phyloP scores from a whole-genome alignment of 2,113 vertebrate genomes.

The Setophaga kirtlandii region DNA sequence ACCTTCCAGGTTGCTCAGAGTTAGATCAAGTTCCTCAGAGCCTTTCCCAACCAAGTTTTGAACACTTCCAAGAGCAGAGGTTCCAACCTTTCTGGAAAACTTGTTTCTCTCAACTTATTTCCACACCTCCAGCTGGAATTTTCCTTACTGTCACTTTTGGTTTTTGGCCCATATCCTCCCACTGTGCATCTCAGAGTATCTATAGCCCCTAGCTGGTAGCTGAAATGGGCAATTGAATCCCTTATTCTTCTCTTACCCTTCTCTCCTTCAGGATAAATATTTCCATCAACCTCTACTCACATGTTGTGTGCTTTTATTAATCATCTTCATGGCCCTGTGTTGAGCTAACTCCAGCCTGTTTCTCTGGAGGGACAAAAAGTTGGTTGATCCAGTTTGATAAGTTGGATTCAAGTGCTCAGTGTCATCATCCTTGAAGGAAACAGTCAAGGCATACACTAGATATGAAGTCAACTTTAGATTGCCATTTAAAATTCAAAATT shows the following conservation, averaged over 20 bases:
- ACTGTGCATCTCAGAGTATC: not conserved
- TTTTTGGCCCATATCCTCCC: not conserved
- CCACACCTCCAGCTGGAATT: not conserved
- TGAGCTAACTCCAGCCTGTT: not conserved
- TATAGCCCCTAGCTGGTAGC: accelerated
- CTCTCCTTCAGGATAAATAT: not conserved
- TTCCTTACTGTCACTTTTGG: not conserved
- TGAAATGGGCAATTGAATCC: not conserved
- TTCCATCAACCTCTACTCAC: not conserved
- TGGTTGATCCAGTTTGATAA: not conserved
- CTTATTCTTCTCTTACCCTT: not conserved
- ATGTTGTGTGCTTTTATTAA: not conserved
- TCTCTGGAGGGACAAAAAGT: not conserved
- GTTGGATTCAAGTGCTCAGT: not conserved
- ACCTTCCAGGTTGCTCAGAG: not conserved
- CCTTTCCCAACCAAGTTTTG: not conserved
- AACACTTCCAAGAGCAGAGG: not conserved
- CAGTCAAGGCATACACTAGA: not conserved
- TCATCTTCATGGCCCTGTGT: not conserved
- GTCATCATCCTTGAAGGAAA: not conserved
- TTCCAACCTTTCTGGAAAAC: not conserved
- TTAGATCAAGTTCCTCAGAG: not conserved
- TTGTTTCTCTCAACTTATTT: not conserved
- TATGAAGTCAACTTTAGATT: not conserved
- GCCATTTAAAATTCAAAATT: not conserved